Conservation (phyloP, 2,797 vertebrate species). For the Micromesistius poutassou region DNA sequence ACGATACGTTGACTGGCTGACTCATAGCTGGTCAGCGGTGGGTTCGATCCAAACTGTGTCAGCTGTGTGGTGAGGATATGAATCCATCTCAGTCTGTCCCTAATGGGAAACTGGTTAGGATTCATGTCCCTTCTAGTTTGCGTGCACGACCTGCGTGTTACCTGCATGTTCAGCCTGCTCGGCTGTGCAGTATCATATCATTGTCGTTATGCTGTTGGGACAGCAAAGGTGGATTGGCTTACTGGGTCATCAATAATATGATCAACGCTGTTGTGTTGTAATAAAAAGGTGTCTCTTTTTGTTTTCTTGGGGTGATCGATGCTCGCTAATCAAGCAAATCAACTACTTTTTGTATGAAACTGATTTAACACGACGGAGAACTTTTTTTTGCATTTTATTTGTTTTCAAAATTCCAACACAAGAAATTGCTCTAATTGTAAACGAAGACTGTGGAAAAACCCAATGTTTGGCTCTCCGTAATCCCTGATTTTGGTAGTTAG, state of each 20-base stretch:
- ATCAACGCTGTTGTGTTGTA: too few species aligned
- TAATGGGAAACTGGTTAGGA: not conserved
- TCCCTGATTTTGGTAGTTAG: constrained; percentile 25
- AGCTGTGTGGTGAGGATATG: not conserved
- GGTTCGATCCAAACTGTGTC: constrained; percentile 13
- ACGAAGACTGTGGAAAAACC: constrained; percentile 32
- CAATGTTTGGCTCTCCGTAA: constrained; percentile 31
- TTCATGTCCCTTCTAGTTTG: not conserved
- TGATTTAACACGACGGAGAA: not conserved
- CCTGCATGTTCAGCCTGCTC: too few species aligned
- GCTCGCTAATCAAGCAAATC: not conserved
- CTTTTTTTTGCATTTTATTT: not conserved
- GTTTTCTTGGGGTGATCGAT: too few species aligned
- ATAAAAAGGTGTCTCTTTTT: too few species aligned
- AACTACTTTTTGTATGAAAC: not conserved
- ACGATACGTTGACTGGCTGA: constrained; percentile 23
- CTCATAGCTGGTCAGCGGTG: constrained; percentile 17
- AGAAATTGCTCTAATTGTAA: not conserved
- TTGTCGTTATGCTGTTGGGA: too few species aligned
- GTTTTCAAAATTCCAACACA: not conserved
- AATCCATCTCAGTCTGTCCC: not conserved
- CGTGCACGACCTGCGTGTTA: too few species aligned
- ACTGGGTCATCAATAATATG: too few species aligned
- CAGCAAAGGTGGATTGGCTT: not conserved
- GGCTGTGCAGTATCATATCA: too few species aligned